Evolutionary conservation across 1,140 invertebrate species (phyloP).

Genomic region (Teleogryllus occipitalis): DNA sequence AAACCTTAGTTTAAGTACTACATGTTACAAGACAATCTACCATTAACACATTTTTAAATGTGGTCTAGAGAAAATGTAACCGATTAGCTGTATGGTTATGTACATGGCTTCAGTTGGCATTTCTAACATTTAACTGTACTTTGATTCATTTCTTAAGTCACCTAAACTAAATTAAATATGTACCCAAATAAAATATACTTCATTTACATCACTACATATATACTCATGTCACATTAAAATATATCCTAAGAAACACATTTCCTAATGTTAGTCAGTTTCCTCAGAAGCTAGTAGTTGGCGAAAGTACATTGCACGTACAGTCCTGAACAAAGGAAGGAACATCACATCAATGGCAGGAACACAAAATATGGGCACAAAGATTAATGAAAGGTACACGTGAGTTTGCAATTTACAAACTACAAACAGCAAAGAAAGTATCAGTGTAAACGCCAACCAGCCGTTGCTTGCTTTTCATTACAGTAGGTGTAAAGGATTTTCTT

Average conservation of each 20-base stretch:
- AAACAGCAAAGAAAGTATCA: background rate
- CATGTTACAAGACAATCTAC: slow-evolving; percentile 10
- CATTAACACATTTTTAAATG: slow-evolving; percentile 1
- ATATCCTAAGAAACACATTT: background rate
- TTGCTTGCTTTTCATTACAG: background rate
- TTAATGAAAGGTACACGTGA: background rate
- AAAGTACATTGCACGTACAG: background rate
- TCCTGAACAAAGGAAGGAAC: background rate
- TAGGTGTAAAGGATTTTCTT: background rate
- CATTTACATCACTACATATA: slow-evolving; percentile 9
- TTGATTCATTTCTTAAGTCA: background rate
- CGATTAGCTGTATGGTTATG: slow-evolving; percentile 4
- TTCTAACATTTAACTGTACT: slow-evolving; percentile 8
- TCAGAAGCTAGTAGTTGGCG: slow-evolving; percentile 11
- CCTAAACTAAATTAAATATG: background rate
- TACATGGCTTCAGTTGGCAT: slow-evolving; percentile 10
- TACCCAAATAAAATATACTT: slow-evolving; percentile 1
- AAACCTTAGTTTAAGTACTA: slow-evolving; percentile 6
- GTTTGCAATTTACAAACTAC: background rate
- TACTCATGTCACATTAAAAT: slow-evolving; percentile 12
- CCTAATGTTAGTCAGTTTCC: background rate
- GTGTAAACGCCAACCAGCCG: background rate
- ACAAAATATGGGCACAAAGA: background rate
- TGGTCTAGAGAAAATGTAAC: background rate
- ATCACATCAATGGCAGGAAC: background rate